Conservation (phyloP, 2,888 invertebrate species). For the Plemyria rubiginata region DNA sequence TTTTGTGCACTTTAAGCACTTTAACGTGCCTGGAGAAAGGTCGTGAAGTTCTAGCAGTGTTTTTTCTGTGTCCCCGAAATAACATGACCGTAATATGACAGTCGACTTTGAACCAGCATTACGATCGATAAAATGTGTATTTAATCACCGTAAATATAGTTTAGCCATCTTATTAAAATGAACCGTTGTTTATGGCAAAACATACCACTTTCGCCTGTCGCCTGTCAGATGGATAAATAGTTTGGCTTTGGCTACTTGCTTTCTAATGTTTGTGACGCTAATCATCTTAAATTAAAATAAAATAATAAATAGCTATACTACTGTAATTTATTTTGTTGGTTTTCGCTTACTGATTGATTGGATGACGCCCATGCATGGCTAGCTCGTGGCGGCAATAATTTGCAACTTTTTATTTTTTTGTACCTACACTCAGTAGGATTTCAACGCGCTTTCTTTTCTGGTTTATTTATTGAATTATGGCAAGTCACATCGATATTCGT, state of each 20-base stretch:
- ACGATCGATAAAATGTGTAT: conserved; percentile 12
- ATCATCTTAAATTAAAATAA: conserved; percentile 4
- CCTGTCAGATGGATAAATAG: conserved; percentile 7
- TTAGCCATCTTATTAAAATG: conserved; percentile 17
- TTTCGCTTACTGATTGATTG: no score
- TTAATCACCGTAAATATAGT: conserved; percentile 11
- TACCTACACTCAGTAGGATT: no score
- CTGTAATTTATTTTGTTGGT: no score
- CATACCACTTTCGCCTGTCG: conserved; percentile 18
- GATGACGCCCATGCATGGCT: no score
- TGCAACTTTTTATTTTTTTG: no score
- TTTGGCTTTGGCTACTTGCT: conserved; percentile 15
- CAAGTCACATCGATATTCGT: no score
- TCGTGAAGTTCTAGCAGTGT: no score
- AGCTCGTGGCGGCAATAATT: no score
- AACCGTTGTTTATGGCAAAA: conserved; percentile 16
- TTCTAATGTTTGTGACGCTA: conserved; percentile 7
- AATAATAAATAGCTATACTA: neutral
- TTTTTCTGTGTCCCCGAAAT: neutral
- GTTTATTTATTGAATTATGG: no score
- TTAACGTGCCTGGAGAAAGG: no score
- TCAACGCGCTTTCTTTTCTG: no score
- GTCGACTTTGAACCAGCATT: neutral
- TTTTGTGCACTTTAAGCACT: no score
- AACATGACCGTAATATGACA: neutral